A percentile compares a stretch with the other conserved stretches of the same genome.
Conservation (phyloP, 2,888 invertebrate species). For the Heliconius hortense region DNA sequence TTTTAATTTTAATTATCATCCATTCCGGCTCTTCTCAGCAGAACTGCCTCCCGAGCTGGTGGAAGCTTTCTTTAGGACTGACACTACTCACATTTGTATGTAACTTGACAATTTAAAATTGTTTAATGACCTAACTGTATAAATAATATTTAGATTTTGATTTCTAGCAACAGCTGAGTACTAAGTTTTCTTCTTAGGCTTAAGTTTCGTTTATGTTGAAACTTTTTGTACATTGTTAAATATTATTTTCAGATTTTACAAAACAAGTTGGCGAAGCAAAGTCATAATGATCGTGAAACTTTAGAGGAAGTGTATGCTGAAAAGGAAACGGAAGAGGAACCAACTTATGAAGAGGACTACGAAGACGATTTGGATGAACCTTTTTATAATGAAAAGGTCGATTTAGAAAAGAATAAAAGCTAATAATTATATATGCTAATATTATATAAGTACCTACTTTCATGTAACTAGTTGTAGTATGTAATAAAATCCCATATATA, state of each 20-base stretch:
- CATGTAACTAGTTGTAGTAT: not conserved
- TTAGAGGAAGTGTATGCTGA: constrained; percentile 31
- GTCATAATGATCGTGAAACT: constrained; percentile 48
- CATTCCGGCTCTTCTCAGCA: too few relatives aligned
- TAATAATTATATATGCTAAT: not conserved
- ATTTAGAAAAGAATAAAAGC: constrained; percentile 11
- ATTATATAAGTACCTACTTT: not conserved
- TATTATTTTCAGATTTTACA: constrained; percentile 61
- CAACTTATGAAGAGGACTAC: constrained; percentile 47
- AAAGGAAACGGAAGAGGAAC: constrained; percentile 41
- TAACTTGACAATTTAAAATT: too few relatives aligned
- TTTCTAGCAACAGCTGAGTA: not conserved
- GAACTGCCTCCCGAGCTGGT: too few relatives aligned
- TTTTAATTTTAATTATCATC: too few relatives aligned
- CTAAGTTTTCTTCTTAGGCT: not conserved
- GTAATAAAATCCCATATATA: not conserved
- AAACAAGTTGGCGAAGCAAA: constrained; percentile 61
- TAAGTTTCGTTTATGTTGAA: not conserved
- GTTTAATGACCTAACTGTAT: too few relatives aligned
- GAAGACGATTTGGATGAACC: constrained; percentile 50
- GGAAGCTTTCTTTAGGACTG: too few relatives aligned
- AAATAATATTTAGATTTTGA: too few relatives aligned
- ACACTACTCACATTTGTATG: too few relatives aligned
- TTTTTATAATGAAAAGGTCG: constrained; percentile 30
- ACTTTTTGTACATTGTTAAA: constrained; percentile 5